Base-by-base conservation (phyloP, 1,140 invertebrate genomes). In the Mycetomoellerius zeteki region DNA sequence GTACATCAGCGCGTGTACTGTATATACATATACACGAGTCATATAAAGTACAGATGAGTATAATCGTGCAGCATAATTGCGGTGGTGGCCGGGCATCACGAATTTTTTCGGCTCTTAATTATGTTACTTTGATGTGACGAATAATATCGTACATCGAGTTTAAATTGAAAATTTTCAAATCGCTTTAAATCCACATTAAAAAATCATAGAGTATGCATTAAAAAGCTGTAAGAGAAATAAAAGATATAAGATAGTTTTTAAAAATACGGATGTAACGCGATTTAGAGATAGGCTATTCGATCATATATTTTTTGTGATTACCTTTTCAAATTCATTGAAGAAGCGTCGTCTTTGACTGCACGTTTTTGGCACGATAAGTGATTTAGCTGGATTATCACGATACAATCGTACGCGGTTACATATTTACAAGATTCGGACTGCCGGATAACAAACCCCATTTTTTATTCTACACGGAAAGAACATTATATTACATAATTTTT, bases 351-450 rank as follows among this genome's bases (percentile, higher is more conserved):
- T 71, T 81, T 78, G 33, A 80, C 27, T 54, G 60, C 52, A 77
- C 50, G 16, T 54, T 43, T 81, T 81, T 73, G 54, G 67, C 86
- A 88, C 86, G 65, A 86, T 52, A 71, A 86, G 72, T 72, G 43
- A 80, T 86, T 73, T 43, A 33, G 19, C 14, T 64, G n/a, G 64
- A 56, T 62, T 65, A 85, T 85, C n/a, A 76, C 60, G 58, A 77
- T 62, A 60, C 27, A 12, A 64, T 75, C 30, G 8, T 33, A 86
- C 37, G 33, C 43, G 43, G 1, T 65, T 69, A 78, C 5, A 47
- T 67, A 80, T 69, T 86, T 86, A 78, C 81, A 85, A 67, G 14
- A 24, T 47, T 69, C 19, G 52, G 10, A 69, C 47, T 67, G 27
- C 33, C 33, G 50, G 16, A 67, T 37, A 54, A 58, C 50, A 4